Evolutionary conservation across 2,113 vertebrate genomes (phyloP).

Genomic region (Cairina moschata): DNA sequence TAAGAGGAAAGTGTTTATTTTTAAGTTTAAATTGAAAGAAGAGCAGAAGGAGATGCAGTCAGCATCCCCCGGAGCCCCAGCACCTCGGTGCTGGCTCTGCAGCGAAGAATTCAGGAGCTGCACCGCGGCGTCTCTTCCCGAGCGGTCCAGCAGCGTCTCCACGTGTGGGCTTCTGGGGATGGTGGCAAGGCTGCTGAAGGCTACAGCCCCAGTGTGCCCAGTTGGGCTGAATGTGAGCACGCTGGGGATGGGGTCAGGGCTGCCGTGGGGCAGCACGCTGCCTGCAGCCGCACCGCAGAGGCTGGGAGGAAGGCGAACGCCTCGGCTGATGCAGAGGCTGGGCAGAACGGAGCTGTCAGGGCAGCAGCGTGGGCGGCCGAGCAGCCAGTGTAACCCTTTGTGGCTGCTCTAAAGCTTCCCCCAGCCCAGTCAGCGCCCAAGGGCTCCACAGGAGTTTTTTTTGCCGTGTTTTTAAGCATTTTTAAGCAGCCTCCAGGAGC

Average conservation of each 20-base stretch:
- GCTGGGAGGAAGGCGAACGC: not conserved
- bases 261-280: not conserved
- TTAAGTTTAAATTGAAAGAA: too few species aligned
- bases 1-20: too few species aligned
- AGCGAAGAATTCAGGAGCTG: not conserved
- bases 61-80: not conserved
- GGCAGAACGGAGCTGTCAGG: not conserved
- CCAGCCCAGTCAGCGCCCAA: not conserved
- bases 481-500: not conserved
- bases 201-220: not conserved
- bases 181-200: not conserved
- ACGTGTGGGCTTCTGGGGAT: rapidly evolving
- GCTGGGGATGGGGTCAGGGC: not conserved
- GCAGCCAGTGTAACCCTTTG: not conserved
- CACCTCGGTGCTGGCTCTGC: not conserved
- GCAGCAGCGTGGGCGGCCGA: not conserved
- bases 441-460: not conserved
- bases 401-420: not conserved
- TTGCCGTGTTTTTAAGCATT: not conserved
- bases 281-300: not conserved
- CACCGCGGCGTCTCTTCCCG: not conserved
- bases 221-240: too few species aligned
- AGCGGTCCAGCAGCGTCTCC: not conserved
- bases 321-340: not conserved
- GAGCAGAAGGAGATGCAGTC: not conserved